These are phyloP conservation scores for Dunckerocampus dactyliophorus DNA, from an alignment of 2,113 vertebrate species.

Conservation along the genomic window DNA sequence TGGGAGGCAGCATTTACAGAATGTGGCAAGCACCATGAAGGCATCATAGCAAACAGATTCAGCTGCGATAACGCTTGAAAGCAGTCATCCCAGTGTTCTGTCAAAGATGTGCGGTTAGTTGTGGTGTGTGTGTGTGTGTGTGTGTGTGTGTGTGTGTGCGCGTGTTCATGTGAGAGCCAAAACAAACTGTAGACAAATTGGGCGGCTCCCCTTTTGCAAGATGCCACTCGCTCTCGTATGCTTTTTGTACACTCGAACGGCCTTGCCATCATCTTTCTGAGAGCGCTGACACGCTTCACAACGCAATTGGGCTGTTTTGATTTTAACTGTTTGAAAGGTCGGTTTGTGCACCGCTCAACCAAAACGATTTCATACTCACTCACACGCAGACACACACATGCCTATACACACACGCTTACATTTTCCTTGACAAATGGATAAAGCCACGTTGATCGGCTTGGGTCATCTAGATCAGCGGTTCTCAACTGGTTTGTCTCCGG, in stretches of 20 bases:
- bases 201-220: slow-evolving; percentile 1
- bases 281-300: slow-evolving; percentile 27
- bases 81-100: background rate
- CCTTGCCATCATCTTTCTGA: slow-evolving; percentile 1
- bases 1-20: background rate
- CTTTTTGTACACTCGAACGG: slow-evolving; percentile 20
- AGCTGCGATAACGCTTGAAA: slow-evolving; percentile 10
- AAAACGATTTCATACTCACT: background rate
- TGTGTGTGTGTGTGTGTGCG: background rate
- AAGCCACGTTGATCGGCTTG: background rate
- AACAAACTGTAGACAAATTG: slow-evolving; percentile 21
- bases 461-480: background rate
- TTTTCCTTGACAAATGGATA: background rate
- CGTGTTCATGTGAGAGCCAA: slow-evolving; percentile 1
- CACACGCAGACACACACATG: too few species aligned
- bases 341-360: background rate
- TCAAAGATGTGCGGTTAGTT: background rate
- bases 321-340: background rate
- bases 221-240: background rate
- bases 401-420: background rate
- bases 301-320: slow-evolving; percentile 6
- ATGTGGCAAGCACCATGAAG: background rate
- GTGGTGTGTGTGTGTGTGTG: background rate
- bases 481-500: too few species aligned
- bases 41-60: background rate